Conservation (phyloP, 2,113 vertebrate genomes). For the Callipepla squamata region DNA sequence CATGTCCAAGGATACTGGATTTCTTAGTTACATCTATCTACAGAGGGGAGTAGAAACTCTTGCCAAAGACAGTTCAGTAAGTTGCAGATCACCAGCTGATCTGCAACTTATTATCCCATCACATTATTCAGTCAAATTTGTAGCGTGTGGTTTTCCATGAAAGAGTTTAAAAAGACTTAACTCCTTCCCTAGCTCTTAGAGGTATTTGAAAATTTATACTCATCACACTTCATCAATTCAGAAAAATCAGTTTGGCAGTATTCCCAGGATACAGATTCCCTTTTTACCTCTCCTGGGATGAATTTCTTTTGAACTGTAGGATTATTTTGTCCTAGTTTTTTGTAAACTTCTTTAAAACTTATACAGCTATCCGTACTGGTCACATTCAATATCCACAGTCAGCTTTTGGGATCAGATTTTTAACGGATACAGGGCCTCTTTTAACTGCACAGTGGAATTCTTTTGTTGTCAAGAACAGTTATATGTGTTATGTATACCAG, state of each 20-base stretch:
- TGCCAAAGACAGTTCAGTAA: neutral
- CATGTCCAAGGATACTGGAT: too few relatives aligned
- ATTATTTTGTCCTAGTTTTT: neutral
- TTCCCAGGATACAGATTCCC: too few relatives aligned
- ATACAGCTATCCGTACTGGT: accelerated
- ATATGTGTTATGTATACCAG: neutral
- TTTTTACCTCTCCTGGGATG: too few relatives aligned
- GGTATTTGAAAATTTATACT: neutral
- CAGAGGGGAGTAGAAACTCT: neutral
- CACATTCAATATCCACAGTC: neutral
- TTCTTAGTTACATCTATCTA: neutral
- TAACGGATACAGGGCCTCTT: neutral
- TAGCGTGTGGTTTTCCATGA: neutral
- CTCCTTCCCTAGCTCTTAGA: neutral
- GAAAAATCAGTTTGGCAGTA: too few relatives aligned
- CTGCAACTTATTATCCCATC: neutral
- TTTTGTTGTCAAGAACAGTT: neutral
- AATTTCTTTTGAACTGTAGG: too few relatives aligned
- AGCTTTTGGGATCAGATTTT: neutral
- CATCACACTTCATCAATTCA: too few relatives aligned
- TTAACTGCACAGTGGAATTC: neutral
- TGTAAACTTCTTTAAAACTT: neutral
- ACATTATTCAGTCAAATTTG: neutral
- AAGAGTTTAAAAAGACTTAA: neutral
- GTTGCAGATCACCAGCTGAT: neutral